Base-by-base conservation (phyloP, 2,797 vertebrate species). In the Momotus momota region DNA sequence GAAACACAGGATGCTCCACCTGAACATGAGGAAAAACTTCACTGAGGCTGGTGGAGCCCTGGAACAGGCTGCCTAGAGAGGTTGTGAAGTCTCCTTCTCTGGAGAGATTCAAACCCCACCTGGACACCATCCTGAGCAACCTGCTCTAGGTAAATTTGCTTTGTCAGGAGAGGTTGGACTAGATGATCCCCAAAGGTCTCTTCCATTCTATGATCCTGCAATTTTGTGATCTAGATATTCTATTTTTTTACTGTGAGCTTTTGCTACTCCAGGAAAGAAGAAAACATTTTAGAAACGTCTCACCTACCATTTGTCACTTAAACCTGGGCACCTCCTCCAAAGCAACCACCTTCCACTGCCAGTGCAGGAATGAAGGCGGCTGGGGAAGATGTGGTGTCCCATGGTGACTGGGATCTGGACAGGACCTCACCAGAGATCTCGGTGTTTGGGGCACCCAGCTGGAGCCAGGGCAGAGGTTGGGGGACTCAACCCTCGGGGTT, bases 401-500 rank as follows among this genome's bases (percentile, higher is more conserved):
- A 4, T 2, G 2, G 58, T 12, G 48, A 20, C 45, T 1, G 1
- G 16, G 46, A n/a, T n/a, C 15, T 8, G 33, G 20, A 25, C 40
- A 54, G 66, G 57, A 54, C 31, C 10, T 38, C 5, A 0, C 29
- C 16, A 21, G 31, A 9, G n/a, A 51, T 21, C 25, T 17, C 27
- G 20, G n/a, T 1, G 0, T 12, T 46, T 33, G 35, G 38, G 25
- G 14, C 51, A 48, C 35, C 33, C 69, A 13, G 10, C 12, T 60
- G 40, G 26, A 74, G 15, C 67, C 67, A 55, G 65, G 40, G 41
- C 46, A 89, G 73, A 26, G 67, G 10, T 2, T 3, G 10, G 13
- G 19, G 11, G 5, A 5, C 54, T 78, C 52, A 54, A 35, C 26
- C 10, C 38, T 45, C 0, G 0, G 25, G 27, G 33, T 7, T 45